Percentiles rank a stretch among this genome's conserved stretches.
These are phyloP conservation scores for Pollenia amentaria DNA, from an alignment of 2,888 invertebrate genomes.

Conservation along the genomic window DNA sequence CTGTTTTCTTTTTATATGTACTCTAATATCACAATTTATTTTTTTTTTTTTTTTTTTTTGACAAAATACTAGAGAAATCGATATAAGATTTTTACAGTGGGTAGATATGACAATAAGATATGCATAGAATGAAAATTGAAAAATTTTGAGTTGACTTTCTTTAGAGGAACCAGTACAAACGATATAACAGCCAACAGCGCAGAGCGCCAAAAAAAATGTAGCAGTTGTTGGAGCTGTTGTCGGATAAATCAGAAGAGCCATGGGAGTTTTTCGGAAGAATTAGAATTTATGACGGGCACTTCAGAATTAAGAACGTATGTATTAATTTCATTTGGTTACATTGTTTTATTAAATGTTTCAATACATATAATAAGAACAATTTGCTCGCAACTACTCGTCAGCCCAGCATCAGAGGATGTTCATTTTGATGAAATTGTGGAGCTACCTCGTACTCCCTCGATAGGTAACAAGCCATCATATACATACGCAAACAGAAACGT, in stretches of 20 bases:
- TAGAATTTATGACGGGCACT: not conserved
- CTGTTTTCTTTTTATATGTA: no score
- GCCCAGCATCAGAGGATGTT: not conserved
- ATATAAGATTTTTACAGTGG: no score
- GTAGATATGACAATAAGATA: not conserved
- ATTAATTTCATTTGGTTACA: not conserved
- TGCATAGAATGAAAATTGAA: not conserved
- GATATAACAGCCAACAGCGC: not conserved
- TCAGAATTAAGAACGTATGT: not conserved
- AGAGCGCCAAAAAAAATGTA: not conserved
- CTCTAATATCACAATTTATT: no score
- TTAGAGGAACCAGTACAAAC: slow-evolving; percentile 9
- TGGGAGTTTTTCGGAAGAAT: slow-evolving; percentile 7
- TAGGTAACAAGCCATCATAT: not conserved
- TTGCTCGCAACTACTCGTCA: not conserved
- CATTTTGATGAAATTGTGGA: not conserved
- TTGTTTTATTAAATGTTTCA: not conserved
- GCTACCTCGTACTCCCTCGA: not conserved
- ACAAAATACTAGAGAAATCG: no score
- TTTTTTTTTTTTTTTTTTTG: not conserved
- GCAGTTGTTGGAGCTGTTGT: not conserved
- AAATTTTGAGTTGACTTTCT: no score
- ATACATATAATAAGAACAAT: not conserved
- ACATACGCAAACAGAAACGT: not conserved
- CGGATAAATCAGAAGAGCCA: not conserved